Conservation (phyloP, 2,888 invertebrate species). For the Apamea anceps region DNA sequence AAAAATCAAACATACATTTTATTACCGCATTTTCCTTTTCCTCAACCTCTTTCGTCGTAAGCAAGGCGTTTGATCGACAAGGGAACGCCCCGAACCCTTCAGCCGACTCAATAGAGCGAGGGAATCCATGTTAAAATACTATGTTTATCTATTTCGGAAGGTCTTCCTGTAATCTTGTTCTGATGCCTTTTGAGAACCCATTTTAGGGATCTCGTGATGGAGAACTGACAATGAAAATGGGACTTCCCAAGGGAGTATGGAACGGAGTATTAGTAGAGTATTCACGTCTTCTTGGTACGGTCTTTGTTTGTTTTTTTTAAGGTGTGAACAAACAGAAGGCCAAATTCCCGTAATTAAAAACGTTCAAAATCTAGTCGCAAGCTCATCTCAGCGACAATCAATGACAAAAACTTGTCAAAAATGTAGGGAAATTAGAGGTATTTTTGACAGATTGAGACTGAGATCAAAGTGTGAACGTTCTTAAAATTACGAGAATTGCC, state of each 20-base stretch:
- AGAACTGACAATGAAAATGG: constrained; percentile 7
- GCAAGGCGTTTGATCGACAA: constrained; percentile 59
- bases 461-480: background rate
- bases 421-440: background rate
- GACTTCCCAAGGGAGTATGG: background rate
- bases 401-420: background rate
- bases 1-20: constrained; percentile 46
- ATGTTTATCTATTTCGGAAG: constrained; percentile 58
- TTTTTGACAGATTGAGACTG: background rate
- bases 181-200: constrained; percentile 22
- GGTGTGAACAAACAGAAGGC: background rate
- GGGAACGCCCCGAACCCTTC: constrained; percentile 49
- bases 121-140: constrained; percentile 49
- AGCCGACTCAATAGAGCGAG: constrained; percentile 53
- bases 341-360: background rate
- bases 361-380: background rate
- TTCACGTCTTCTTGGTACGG: background rate
- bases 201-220: constrained; percentile 32
- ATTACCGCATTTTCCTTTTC: constrained; percentile 33
- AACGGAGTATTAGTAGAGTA: background rate
- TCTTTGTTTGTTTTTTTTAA: background rate
- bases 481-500: too few species aligned
- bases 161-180: constrained; percentile 46
- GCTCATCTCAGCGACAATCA: background rate
- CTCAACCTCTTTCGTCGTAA: constrained; percentile 33